Percentiles rank a stretch among this genome's conserved stretches.
Evolutionary conservation across 2,797 vertebrate genomes (phyloP).

Genomic region (Microtus californicus): DNA sequence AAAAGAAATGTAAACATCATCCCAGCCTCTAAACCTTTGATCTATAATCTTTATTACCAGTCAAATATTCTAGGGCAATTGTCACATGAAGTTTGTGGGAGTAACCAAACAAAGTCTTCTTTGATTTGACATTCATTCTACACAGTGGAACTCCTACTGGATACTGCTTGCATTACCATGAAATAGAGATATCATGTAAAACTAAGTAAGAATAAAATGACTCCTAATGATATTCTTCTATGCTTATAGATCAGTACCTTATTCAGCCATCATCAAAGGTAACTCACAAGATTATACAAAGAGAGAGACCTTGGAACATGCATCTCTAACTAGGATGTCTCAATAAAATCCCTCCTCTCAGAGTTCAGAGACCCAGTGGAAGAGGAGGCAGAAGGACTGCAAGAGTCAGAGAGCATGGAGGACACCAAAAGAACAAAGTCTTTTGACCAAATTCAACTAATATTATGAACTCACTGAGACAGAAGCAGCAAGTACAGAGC

Average conservation of each 20-base stretch:
- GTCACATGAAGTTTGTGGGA: not conserved
- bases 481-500: not conserved
- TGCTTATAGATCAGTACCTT: not conserved
- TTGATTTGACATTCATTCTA: not conserved
- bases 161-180: not conserved
- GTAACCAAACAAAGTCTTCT: not conserved
- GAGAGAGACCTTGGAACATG: too few species aligned
- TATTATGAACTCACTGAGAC: not conserved
- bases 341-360: not conserved
- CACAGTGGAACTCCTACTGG: not conserved
- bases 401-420: not conserved
- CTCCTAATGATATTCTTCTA: not conserved
- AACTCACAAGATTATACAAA: not conserved
- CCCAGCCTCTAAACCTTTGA: not conserved
- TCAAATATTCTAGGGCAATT: not conserved
- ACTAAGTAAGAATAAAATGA: not conserved
- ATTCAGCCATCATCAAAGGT: not conserved
- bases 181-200: not conserved
- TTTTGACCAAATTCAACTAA: not conserved
- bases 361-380: not conserved
- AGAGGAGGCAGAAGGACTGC: not conserved
- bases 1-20: not conserved
- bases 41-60: not conserved
- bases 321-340: not conserved
- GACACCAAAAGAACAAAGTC: not conserved